Evolutionary conservation across 2,888 invertebrate genomes (phyloP), one percentile per base, ranked within the genome.

Genomic region (Platerodrilus igneus): DNA sequence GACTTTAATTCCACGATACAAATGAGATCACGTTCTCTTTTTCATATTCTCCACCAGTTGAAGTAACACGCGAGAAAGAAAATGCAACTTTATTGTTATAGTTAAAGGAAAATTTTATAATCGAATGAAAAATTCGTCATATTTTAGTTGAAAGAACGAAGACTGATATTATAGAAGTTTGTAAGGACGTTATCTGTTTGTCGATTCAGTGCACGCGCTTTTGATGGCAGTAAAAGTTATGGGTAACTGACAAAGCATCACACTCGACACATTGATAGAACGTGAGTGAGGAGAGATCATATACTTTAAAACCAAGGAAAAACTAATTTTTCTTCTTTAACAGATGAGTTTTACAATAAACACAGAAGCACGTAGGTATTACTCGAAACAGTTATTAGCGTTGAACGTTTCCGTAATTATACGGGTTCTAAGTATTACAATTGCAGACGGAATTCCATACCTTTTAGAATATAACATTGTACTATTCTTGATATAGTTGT

Each of bases 191-290:
- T 57, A 56, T 56, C 55, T 52, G 41, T 53, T 60, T 56, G 50
- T 32, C 36, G 49, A 62, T 62, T 59, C 60, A 47, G 51, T 45
- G 52, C 61, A 60, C 61, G 61, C 50, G 45, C 37, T 50, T 48
- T 37, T 47, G 50, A 49, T 52, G 55, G 52, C 55, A 53, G 53
- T 53, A 59, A 58, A 60, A 62, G 58, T 61, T 60, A 60, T 55
- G 55, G 59, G 46, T 44, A 56, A 57, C 54, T 56, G 56, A 59
- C 56, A 57, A 47, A 44, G 49, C 50, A 47, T 50, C 59, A 59
- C 58, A 58, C 55, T 56, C 57, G 52, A 59, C 58, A 57, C 57
- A 58, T 57, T 48, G 58, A 42, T 42, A 47, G 48, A 40, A 48
- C 57, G 57, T 57, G 57, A 55, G 50, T 50, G n/a, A n/a, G n/a